phyloP scores from a whole-genome alignment of 2,113 vertebrate genomes.

The Desmodus rotundus region DNA sequence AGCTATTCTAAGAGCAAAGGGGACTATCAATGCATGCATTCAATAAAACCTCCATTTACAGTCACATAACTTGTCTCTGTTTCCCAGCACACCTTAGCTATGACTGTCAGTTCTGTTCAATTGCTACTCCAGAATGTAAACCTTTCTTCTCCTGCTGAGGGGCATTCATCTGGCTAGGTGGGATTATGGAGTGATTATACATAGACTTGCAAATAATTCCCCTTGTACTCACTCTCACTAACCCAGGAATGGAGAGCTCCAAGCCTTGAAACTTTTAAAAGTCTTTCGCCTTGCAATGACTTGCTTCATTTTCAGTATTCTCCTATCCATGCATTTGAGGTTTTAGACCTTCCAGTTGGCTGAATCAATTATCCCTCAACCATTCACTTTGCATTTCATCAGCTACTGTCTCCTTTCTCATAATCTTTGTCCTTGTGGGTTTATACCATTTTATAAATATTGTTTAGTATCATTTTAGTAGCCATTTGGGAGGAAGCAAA shows the following conservation, averaged over 20 bases:
- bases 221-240: background rate
- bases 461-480: conserved; percentile 7
- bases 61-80: background rate
- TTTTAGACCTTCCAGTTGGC: background rate
- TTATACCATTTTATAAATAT: background rate
- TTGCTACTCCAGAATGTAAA: background rate
- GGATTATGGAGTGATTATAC: background rate
- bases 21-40: background rate
- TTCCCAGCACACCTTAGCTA: background rate
- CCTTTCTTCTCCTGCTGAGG: background rate
- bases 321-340: background rate
- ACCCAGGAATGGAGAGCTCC: background rate
- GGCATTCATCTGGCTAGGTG: background rate
- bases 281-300: background rate
- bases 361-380: background rate
- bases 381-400: background rate
- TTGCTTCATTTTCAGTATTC: background rate
- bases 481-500: background rate
- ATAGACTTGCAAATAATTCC: background rate
- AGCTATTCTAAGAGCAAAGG: background rate
- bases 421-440: conserved; percentile 22
- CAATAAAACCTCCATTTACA: background rate
- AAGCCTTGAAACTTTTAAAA: background rate
- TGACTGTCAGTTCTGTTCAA: background rate
- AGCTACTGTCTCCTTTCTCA: background rate